Conservation (phyloP, 1,140 invertebrate species). For the Andrena cerasifolii region DNA sequence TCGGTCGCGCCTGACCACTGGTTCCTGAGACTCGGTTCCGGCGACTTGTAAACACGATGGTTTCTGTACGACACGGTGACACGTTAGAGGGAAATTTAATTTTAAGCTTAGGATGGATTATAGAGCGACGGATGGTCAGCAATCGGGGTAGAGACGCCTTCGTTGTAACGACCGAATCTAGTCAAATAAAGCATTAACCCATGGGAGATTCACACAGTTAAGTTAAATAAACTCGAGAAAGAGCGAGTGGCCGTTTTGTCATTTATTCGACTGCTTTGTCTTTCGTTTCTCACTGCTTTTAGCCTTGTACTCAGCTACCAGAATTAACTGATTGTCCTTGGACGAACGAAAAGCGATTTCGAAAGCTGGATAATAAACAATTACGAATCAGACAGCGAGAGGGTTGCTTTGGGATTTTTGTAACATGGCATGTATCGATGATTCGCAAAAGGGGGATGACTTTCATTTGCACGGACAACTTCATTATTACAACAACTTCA, state of each 20-base stretch:
- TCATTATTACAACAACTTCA: no score
- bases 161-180: constrained; percentile 3
- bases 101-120: no score
- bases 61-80: no score
- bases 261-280: constrained; percentile 13
- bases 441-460: no score
- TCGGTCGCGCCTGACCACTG: not conserved
- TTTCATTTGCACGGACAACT: no score
- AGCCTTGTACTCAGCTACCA: no score
- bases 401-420: no score
- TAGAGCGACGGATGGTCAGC: not conserved
- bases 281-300: not conserved
- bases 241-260: not conserved
- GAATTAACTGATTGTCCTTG: no score
- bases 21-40: not conserved
- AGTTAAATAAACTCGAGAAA: constrained; percentile 3
- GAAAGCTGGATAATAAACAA: no score
- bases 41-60: not conserved
- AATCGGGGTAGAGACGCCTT: not conserved
- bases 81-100: not conserved
- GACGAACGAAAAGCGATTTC: no score
- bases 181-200: not conserved
- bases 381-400: no score
- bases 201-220: not conserved
- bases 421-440: no score